phyloP scores from a whole-genome alignment of 2,113 vertebrate genomes.

The Tinamus guttatus region DNA sequence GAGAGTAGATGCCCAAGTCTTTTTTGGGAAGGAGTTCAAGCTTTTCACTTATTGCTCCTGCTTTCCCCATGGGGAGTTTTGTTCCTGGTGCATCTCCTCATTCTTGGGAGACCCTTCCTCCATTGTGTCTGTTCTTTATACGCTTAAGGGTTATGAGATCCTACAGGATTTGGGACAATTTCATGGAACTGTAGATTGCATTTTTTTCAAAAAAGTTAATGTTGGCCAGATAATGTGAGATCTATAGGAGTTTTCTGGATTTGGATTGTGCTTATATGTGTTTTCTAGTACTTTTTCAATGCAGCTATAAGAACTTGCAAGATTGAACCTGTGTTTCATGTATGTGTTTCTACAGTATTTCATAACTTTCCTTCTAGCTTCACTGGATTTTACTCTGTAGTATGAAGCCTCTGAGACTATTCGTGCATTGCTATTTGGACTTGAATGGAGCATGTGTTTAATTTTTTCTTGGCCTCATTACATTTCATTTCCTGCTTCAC shows the following conservation, averaged over 20 bases:
- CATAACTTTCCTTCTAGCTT: neutral
- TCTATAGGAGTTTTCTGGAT: neutral
- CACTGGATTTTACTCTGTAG: neutral
- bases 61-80: neutral
- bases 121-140: neutral
- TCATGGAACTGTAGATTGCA: neutral
- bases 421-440: neutral
- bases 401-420: neutral
- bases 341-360: neutral
- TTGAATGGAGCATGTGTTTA: neutral
- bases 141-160: neutral
- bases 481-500: slow-evolving; percentile 14
- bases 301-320: neutral
- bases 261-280: neutral
- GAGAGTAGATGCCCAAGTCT: fast-evolving
- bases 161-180: neutral
- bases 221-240: neutral
- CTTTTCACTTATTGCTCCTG: neutral
- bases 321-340: neutral
- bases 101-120: neutral
- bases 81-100: neutral
- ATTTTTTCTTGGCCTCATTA: neutral
- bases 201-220: neutral
- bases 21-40: neutral
- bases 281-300: neutral